phyloP scores from a whole-genome alignment of 1,140 invertebrate genomes.

The Stratiolaelaps scimitus region DNA sequence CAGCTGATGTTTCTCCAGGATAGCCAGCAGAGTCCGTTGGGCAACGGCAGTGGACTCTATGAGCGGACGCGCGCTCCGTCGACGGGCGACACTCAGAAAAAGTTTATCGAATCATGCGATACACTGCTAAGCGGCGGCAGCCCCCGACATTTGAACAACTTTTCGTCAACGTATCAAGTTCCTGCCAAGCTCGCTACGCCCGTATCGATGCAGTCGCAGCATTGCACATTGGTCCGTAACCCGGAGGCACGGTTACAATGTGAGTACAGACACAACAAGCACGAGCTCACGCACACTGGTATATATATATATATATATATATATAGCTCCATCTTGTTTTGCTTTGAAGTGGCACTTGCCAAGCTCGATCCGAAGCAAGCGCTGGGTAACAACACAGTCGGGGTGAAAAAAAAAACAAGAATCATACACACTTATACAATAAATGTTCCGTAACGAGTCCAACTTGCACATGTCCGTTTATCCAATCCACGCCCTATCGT shows the following conservation, averaged over 20 bases:
- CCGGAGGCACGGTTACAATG: conserved; percentile 14
- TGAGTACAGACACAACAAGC: background rate
- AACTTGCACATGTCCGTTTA: too few species aligned
- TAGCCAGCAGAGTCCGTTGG: conserved; percentile 15
- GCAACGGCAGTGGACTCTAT: conserved; percentile 16
- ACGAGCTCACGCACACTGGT: too few species aligned
- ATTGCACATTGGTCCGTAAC: conserved; percentile 13
- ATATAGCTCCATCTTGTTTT: too few species aligned
- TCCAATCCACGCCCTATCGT: background rate
- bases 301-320: too few species aligned
- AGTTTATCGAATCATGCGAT: conserved; percentile 27
- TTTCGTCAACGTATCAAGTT: conserved; percentile 18
- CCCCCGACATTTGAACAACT: conserved; percentile 21
- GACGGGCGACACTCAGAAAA: conserved; percentile 15
- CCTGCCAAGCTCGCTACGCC: conserved; percentile 20
- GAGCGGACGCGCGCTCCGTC: conserved; percentile 18
- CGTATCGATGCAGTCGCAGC: conserved; percentile 23
- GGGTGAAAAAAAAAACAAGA: too few species aligned
- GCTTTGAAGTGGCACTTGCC: too few species aligned
- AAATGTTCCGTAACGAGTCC: too few species aligned
- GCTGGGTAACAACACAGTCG: too few species aligned
- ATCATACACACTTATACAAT: too few species aligned
- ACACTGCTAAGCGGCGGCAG: conserved; percentile 5
- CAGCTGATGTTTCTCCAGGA: conserved; percentile 27
- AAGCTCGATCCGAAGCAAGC: too few species aligned